These are phyloP conservation scores for Epinotia brunnichana DNA, from an alignment of 2,888 invertebrate species.

Conservation along the genomic window DNA sequence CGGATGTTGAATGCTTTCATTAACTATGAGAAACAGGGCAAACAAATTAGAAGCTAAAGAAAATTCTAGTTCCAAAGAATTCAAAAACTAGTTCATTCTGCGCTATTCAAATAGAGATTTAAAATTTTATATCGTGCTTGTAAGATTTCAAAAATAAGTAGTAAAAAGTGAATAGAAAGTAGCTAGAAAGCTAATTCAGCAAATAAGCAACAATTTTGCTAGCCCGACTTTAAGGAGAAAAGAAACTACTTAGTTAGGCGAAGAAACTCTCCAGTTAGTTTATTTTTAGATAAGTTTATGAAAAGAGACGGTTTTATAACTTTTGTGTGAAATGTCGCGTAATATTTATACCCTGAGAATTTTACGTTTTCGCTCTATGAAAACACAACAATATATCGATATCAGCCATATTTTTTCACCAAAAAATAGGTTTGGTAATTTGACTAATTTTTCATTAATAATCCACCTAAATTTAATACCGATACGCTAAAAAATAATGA, in stretches of 20 bases:
- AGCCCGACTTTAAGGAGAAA: neutral
- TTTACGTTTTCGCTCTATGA: no score
- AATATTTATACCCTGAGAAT: no score
- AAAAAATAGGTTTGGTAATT: no score
- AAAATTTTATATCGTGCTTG: neutral
- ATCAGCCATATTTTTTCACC: no score
- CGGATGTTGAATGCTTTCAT: no score
- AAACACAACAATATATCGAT: no score
- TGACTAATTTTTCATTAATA: no score
- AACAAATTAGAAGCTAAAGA: neutral
- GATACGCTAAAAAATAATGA: no score
- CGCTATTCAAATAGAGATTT: neutral
- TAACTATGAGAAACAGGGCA: no score
- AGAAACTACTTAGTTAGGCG: neutral
- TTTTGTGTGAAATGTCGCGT: neutral
- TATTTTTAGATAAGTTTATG: neutral
- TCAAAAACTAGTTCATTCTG: neutral
- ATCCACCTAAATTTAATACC: no score
- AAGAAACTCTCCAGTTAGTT: neutral
- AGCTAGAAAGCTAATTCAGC: neutral
- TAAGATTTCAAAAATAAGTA: neutral
- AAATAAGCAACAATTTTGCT: neutral
- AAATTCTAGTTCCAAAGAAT: neutral
- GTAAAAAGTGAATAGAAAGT: neutral
- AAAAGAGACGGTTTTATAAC: neutral